Base-by-base conservation (phyloP, 2,113 vertebrate genomes). In the Macheiramphus alcinus region DNA sequence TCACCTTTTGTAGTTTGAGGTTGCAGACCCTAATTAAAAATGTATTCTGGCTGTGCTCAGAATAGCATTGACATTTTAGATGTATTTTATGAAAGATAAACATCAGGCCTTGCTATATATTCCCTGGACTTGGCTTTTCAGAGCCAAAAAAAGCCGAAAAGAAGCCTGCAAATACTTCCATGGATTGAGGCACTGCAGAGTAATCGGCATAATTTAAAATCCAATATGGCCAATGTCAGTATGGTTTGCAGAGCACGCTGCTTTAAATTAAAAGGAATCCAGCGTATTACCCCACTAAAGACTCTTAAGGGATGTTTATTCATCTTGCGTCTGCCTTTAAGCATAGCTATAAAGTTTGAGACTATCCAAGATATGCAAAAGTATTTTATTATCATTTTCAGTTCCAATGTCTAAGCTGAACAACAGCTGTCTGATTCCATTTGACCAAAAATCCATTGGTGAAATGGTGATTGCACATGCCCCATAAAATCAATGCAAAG, bases 381-480 rank as follows among this genome's bases (percentile, higher is more conserved):
- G 48, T 82, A 96, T 95, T 97, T 97, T 92, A 95, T 91, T 86
- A 85, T 31, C 4, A 13, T 93, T 97, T 94, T 92, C 68, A 94
- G 29, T 95, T 88, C 55, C 81, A 94, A 70, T 10, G n/a, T 58
- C 81, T 92, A 94, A 94, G 47, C 42, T 87, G 56, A 95, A 79
- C 78, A 96, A 90, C 31, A 93, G 62, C 63, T 95, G 67, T 48
- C 80, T 87, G 94, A 86, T 53, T 91, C 16, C 84, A 66, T 74
- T 80, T 94, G 79, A 80, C 66, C 67, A 91, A 96, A 96, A 96
- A 86, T 20, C 65, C 76, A 81, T 42, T 68, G 34, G 61, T 13
- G 19, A 94, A 96, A 94, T 62, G 56, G n/a, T 82, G 32, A 83
- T 26, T 36, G 70, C 50, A 65, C 15, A 21, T 11, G 32, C 17